Base-by-base conservation (phyloP, 1,140 invertebrate species). In the Hylyphantes graminicola region DNA sequence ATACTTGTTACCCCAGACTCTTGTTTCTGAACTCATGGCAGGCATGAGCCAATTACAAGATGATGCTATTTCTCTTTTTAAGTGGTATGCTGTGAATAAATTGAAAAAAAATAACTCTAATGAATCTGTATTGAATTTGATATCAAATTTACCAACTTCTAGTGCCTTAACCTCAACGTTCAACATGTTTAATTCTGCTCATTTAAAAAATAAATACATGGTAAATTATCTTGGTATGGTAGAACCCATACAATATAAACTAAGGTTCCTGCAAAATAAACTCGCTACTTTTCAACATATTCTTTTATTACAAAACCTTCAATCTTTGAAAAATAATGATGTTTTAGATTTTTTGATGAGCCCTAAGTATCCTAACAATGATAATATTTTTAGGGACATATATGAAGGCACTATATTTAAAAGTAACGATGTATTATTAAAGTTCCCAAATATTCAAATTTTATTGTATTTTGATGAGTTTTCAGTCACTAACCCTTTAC, bases 151-250 rank as follows among this genome's bases (percentile, higher is more conserved):
- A 13, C 11, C 19, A 50, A 15, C 51, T 50, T 73, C 70, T 11
- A 50, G 13, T 73, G 35, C 12, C 9, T 35, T 73, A 53, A 54
- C 4, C 13, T 17, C 70, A 15, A 73, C 70, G 13, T 53, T 50
- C 9, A 11, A 15, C 12, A 51, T 51, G 10, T 12, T 73, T 11
- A 19, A 13, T 13, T 54, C 70, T 12, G 10, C 13, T 13, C 70
- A 73, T 54, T 73, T 73, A 73, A 73, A 73, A 73, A 50, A 11
- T 11, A 73, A 73, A 54, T 73, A 73, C 19, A 73, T 73, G 70
- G 21, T 17, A 51, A 73, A 0, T 50, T 35, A 5, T 35, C 13
- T 73, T 17, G 70, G 70, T 50, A 50, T 73, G 13, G 51, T 73
- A 50, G 19, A 35, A 73, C 70, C 70, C 11, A 50, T 50, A 15